Conservation (phyloP, 2,888 invertebrate genomes). For the Andrena flavipes region DNA sequence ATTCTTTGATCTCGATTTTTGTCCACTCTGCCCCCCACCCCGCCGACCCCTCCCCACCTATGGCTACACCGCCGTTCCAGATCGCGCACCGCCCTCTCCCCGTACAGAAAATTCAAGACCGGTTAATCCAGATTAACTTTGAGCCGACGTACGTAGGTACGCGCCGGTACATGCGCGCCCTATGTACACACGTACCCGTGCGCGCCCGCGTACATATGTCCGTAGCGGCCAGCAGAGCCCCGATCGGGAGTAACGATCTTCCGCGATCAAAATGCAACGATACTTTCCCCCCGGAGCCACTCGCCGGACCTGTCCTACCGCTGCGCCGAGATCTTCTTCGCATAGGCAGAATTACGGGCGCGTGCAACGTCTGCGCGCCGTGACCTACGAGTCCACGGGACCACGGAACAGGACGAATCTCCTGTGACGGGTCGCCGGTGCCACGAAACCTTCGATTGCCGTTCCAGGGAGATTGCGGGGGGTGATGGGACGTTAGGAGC, state of each 20-base stretch:
- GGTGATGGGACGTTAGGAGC: no score
- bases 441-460: no score
- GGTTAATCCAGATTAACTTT: slow-evolving; percentile 79
- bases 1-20: slow-evolving; percentile 72
- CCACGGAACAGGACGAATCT: no score
- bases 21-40: slow-evolving; percentile 45
- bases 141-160: slow-evolving; percentile 54
- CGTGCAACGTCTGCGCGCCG: slow-evolving; percentile 31
- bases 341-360: slow-evolving; percentile 33
- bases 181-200: slow-evolving; percentile 1
- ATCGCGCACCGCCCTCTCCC: slow-evolving; percentile 35
- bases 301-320: slow-evolving; percentile 64
- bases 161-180: neutral
- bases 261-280: slow-evolving; percentile 76
- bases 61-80: slow-evolving; percentile 32
- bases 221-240: slow-evolving; percentile 51
- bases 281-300: slow-evolving; percentile 65
- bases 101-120: slow-evolving; percentile 71
- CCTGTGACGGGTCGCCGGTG: no score
- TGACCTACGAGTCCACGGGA: slow-evolving; percentile 29
- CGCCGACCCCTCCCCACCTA: slow-evolving; percentile 9
- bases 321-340: slow-evolving; percentile 40
- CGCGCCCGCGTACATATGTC: slow-evolving; percentile 34
- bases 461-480: no score
- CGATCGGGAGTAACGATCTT: slow-evolving; percentile 77